A percentile compares a stretch with the other conserved stretches of the same genome.
Conservation (phyloP, 2,888 invertebrate genomes). For the Nomada ferruginata region DNA sequence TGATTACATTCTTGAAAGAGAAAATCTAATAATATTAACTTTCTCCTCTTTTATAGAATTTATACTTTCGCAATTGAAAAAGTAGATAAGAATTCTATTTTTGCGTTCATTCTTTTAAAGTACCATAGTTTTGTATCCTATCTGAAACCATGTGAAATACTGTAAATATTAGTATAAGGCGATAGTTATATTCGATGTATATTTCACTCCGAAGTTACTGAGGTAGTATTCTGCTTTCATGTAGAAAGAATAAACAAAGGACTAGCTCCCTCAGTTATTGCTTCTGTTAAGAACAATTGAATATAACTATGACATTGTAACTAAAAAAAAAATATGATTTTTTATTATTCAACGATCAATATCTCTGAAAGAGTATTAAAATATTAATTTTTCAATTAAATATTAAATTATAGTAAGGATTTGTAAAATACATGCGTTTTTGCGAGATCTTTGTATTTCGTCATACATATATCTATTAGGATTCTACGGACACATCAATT, state of each 20-base stretch:
- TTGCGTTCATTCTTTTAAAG: constrained; percentile 66
- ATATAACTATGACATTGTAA: constrained; percentile 56
- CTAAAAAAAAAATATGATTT: constrained; percentile 44
- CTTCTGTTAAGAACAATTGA: constrained; percentile 50
- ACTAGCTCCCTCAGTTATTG: constrained; percentile 50
- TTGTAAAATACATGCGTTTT: constrained; percentile 37
- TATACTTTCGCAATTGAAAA: constrained; percentile 58
- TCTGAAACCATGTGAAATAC: constrained; percentile 66
- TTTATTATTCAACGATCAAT: constrained; percentile 54
- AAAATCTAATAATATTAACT: constrained; percentile 41
- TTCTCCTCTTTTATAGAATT: constrained; percentile 63
- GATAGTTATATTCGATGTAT: constrained; percentile 66
- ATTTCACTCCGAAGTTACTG: constrained; percentile 60
- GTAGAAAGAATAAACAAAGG: constrained; percentile 51
- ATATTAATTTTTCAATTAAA: constrained; percentile 45
- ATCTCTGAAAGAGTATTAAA: constrained; percentile 46
- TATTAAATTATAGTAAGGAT: constrained; percentile 48
- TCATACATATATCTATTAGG: constrained; percentile 28
- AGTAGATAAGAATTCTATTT: constrained; percentile 62
- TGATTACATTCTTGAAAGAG: constrained; percentile 42
- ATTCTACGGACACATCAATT: constrained; percentile 32
- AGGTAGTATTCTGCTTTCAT: constrained; percentile 56
- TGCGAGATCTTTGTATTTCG: constrained; percentile 35
- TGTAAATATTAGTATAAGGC: constrained; percentile 70
- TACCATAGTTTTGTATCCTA: constrained; percentile 68